phyloP scores from a whole-genome alignment of 2,797 vertebrate genomes.

The Bovichtus diacanthus region DNA sequence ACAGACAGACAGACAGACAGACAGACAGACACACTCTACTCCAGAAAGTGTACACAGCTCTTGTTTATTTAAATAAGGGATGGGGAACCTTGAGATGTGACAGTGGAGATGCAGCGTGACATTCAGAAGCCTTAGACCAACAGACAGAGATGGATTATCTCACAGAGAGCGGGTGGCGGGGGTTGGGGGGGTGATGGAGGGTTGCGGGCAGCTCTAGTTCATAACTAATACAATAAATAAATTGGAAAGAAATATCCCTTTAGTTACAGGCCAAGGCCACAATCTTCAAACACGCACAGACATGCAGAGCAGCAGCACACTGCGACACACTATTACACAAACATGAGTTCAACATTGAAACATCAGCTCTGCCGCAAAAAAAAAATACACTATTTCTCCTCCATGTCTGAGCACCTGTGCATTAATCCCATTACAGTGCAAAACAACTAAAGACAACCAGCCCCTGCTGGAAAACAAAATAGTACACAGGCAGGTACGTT shows the following conservation, averaged over 20 bases:
- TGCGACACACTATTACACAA: not conserved
- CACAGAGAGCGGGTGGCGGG: not conserved
- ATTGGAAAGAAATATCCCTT: slow-evolving; percentile 36
- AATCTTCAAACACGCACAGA: not conserved
- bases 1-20: not conserved
- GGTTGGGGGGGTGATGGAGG: not conserved
- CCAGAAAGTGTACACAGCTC: not conserved
- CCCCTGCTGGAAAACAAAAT: not conserved
- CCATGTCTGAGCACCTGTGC: not conserved
- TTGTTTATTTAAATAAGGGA: slow-evolving; percentile 29
- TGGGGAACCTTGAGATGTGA: slow-evolving; percentile 37
- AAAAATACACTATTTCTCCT: not conserved
- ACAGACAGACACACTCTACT: not conserved
- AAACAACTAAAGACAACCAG: not conserved
- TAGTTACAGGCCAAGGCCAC: slow-evolving; percentile 17
- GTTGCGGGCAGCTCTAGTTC: slow-evolving; percentile 11
- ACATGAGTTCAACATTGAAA: not conserved
- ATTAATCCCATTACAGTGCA: not conserved
- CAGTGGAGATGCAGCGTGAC: slow-evolving; percentile 41
- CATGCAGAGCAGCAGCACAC: slow-evolving; percentile 5
- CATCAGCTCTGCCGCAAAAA: not conserved
- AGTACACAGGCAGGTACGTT: not conserved
- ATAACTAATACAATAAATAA: slow-evolving; percentile 50
- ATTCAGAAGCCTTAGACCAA: slow-evolving; percentile 27
- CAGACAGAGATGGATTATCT: slow-evolving; percentile 34